Percentiles rank a stretch among this genome's conserved stretches.
These are phyloP conservation scores for Engraulis encrasicolus DNA, from an alignment of 2,113 vertebrate species.

Conservation along the genomic window DNA sequence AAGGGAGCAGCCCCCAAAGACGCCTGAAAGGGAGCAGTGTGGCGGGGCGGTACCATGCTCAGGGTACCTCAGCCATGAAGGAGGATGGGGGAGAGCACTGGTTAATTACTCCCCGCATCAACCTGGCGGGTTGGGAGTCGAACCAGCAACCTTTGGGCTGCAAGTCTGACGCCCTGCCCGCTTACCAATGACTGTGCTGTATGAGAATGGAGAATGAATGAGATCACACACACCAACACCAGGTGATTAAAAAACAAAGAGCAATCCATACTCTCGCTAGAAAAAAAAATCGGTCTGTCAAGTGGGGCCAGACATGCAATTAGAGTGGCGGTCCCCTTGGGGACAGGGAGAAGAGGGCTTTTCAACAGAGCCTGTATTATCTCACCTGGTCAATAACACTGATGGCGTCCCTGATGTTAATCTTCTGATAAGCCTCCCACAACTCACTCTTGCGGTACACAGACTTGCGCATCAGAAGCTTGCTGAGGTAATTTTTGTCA, in stretches of 20 bases:
- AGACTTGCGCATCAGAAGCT: constrained; percentile 90
- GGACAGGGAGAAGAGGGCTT: too few species aligned
- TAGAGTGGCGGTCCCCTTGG: background rate
- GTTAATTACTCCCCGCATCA: too few species aligned
- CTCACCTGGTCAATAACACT: constrained; percentile 92
- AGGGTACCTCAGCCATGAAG: too few species aligned
- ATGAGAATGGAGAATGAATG: background rate
- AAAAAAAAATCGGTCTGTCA: background rate
- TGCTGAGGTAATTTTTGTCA: constrained; percentile 95
- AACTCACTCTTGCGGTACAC: constrained; percentile 92
- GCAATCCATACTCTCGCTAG: background rate
- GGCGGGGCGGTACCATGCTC: too few species aligned
- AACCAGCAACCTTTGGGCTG: too few species aligned
- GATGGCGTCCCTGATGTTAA: constrained; percentile 96
- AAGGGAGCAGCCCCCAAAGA: too few species aligned
- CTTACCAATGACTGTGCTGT: too few species aligned
- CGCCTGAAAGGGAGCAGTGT: too few species aligned
- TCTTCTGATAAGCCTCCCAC: constrained; percentile 97
- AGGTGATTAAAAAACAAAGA: background rate
- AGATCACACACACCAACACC: background rate
- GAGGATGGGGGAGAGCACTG: too few species aligned
- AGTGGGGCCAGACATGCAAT: background rate
- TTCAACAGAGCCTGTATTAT: background rate
- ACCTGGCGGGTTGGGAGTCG: too few species aligned
- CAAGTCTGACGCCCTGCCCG: too few species aligned